These are phyloP conservation scores for Melikaiella ostensackeni DNA, from an alignment of 2,888 invertebrate species.

Conservation along the genomic window DNA sequence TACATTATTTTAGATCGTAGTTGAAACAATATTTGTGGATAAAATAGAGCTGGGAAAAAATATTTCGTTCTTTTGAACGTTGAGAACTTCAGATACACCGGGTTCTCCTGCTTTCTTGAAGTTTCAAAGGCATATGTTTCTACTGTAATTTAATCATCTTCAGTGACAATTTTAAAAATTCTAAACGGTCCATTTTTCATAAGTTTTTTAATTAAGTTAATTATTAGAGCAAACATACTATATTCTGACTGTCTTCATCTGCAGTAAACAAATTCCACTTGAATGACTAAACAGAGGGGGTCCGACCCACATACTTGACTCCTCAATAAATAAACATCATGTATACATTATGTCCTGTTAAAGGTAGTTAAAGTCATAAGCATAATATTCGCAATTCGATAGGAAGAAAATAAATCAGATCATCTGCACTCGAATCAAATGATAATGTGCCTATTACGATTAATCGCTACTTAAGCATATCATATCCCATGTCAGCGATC, in stretches of 20 bases:
- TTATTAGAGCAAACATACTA: not conserved
- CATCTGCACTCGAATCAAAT: not conserved
- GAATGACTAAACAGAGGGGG: conserved; percentile 30
- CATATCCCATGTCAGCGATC: not conserved
- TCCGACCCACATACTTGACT: conserved; percentile 18
- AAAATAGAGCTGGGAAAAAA: too few relatives aligned
- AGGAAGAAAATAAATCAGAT: conserved; percentile 7
- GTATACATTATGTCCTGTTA: not conserved
- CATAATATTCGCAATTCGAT: conserved; percentile 32
- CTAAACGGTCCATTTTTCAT: not conserved
- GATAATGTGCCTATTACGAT: not conserved
- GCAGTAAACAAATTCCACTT: conserved; percentile 22
- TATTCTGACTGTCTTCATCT: not conserved
- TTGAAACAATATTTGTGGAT: too few relatives aligned
- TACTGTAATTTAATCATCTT: too few relatives aligned
- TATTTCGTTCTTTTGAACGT: too few relatives aligned
- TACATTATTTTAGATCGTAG: too few relatives aligned
- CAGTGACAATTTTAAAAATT: not conserved
- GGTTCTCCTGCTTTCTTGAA: too few relatives aligned
- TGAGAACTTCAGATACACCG: too few relatives aligned
- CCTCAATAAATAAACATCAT: conserved; percentile 34
- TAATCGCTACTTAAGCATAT: not conserved
- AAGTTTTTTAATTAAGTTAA: too few relatives aligned
- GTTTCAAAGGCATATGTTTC: too few relatives aligned
- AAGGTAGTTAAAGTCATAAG: conserved; percentile 12